These are phyloP conservation scores for Rhogogaster chlorosoma DNA, from an alignment of 2,888 invertebrate genomes.

Conservation along the genomic window DNA sequence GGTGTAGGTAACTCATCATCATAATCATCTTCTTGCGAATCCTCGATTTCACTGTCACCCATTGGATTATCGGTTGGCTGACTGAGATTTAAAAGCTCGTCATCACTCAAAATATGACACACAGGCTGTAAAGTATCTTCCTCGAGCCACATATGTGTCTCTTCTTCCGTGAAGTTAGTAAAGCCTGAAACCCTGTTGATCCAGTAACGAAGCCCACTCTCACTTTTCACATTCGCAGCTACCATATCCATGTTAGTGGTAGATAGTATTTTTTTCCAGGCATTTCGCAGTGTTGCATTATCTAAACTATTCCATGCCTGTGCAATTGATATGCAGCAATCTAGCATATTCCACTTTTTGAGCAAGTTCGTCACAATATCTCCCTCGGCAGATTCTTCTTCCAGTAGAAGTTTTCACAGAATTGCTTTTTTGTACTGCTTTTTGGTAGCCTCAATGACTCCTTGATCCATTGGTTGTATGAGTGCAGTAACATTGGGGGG, in stretches of 20 bases:
- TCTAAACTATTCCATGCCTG: neutral
- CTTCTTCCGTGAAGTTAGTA: neutral
- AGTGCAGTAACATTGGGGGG: slow-evolving; percentile 20
- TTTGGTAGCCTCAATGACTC: slow-evolving; percentile 46
- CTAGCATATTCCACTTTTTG: neutral
- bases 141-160: neutral
- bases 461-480: slow-evolving; percentile 52
- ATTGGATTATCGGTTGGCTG: neutral
- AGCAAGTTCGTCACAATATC: neutral
- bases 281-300: neutral
- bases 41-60: neutral
- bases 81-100: slow-evolving; percentile 5
- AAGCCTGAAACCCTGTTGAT: neutral
- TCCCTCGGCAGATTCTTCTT: neutral
- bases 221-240: neutral
- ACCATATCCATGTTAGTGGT: neutral
- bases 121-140: neutral
- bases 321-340: neutral
- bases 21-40: neutral
- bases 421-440: slow-evolving; percentile 32
- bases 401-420: neutral
- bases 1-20: neutral
- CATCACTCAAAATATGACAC: neutral
- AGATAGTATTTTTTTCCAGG: neutral
- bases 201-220: neutral